These are phyloP conservation scores for Celastrina argiolus DNA, from an alignment of 2,888 invertebrate genomes.

Conservation along the genomic window DNA sequence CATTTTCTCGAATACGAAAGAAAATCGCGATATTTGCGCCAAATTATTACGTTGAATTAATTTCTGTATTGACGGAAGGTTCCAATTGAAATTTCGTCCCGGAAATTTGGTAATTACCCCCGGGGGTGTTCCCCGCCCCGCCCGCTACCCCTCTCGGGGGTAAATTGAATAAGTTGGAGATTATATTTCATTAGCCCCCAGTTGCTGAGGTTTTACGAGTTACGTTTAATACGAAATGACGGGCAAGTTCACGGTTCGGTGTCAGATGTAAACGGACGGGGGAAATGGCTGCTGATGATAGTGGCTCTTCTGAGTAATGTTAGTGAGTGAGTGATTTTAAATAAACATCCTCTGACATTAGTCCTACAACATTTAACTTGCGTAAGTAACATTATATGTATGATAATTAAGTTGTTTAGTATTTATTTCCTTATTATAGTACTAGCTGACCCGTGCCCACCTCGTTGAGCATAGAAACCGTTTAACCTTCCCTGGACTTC, in stretches of 20 bases:
- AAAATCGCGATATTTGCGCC: background rate
- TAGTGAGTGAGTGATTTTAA: too few relatives aligned
- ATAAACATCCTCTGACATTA: too few relatives aligned
- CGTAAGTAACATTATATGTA: too few relatives aligned
- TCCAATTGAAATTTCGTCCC: slow-evolving; percentile 4
- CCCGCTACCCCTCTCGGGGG: background rate
- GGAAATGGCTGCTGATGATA: too few relatives aligned
- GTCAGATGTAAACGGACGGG: too few relatives aligned
- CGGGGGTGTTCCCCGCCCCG: background rate
- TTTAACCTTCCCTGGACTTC: too few relatives aligned
- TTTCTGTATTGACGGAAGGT: slow-evolving; percentile 5
- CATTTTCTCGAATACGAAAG: background rate
- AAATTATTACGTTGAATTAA: background rate
- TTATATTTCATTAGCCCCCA: slow-evolving; percentile 3
- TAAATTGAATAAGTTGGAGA: slow-evolving; percentile 17
- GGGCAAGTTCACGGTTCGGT: background rate
- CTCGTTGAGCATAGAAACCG: too few relatives aligned
- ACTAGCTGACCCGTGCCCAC: too few relatives aligned
- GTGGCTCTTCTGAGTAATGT: too few relatives aligned
- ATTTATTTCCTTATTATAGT: too few relatives aligned
- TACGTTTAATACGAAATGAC: background rate
- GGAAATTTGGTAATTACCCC: slow-evolving; percentile 14
- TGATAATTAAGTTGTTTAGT: too few relatives aligned
- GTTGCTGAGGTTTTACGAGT: background rate
- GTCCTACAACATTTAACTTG: too few relatives aligned